A percentile compares a stretch with the other conserved stretches of the same genome.
Conservation (phyloP, 2,113 vertebrate species). For the Epinephelus moara region DNA sequence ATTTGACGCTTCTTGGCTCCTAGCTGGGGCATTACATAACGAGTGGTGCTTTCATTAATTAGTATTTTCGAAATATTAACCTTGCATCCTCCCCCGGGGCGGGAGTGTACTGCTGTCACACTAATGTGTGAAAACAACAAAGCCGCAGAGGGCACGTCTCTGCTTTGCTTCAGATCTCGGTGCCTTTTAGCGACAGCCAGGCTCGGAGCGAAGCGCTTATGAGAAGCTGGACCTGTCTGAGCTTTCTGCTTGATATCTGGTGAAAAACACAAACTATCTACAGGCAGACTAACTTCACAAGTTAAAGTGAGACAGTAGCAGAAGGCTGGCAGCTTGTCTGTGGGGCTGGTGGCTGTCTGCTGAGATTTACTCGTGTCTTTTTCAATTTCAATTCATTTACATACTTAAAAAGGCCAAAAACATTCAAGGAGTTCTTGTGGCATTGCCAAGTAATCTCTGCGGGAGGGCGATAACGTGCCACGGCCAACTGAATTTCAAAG, state of each 20-base stretch:
- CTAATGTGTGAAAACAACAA: slow-evolving; percentile 69
- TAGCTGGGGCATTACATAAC: slow-evolving; percentile 62
- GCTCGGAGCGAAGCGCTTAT: neutral
- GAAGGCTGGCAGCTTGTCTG: slow-evolving; percentile 63
- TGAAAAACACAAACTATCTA: slow-evolving; percentile 23
- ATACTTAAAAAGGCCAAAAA: slow-evolving; percentile 74
- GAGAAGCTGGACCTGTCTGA: slow-evolving; percentile 45
- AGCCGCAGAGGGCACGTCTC: slow-evolving; percentile 32
- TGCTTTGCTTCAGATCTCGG: slow-evolving; percentile 59
- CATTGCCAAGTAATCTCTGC: slow-evolving; percentile 67
- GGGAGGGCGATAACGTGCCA: slow-evolving; percentile 48
- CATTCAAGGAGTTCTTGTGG: slow-evolving; percentile 49
- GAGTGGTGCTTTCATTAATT: slow-evolving; percentile 72
- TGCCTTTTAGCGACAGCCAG: slow-evolving; percentile 34
- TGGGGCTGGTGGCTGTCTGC: slow-evolving; percentile 60
- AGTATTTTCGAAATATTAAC: slow-evolving; percentile 79
- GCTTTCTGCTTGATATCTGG: slow-evolving; percentile 48
- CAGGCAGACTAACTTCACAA: slow-evolving; percentile 33
- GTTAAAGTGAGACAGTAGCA: slow-evolving; percentile 53
- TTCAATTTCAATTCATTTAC: slow-evolving; percentile 69
- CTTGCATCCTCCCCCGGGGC: slow-evolving; percentile 59
- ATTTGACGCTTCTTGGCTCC: slow-evolving; percentile 54
- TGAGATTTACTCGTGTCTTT: slow-evolving; percentile 65
- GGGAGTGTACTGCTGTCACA: slow-evolving; percentile 60
- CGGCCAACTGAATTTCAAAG: slow-evolving; percentile 51